Percentiles rank a stretch among this genome's conserved stretches.
phyloP scores from a whole-genome alignment of 2,888 invertebrate species.

The Drosophila parthenogenetica region DNA sequence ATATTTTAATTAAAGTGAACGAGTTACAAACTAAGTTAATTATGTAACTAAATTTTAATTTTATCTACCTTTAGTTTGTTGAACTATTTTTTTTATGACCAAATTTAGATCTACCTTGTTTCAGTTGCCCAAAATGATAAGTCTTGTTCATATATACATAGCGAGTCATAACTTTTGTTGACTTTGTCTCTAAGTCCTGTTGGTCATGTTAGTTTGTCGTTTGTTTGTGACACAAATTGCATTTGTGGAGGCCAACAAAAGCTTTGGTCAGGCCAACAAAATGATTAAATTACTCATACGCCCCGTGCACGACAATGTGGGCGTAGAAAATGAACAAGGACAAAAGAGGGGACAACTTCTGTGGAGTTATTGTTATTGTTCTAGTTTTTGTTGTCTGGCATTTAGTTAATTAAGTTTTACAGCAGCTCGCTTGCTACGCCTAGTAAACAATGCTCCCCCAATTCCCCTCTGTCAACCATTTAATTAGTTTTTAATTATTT shows the following conservation, averaged over 20 bases:
- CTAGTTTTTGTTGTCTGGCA: constrained; percentile 47
- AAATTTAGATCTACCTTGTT: constrained; percentile 7
- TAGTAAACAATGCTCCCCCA: constrained; percentile 14
- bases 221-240: constrained; percentile 72
- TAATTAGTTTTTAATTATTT: constrained; percentile 78
- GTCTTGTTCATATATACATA: neutral
- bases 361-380: constrained; percentile 60
- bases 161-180: constrained; percentile 54
- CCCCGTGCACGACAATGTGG: constrained; percentile 48
- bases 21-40: neutral
- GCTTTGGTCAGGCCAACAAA: constrained; percentile 64
- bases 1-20: neutral
- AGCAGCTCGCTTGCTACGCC: constrained; percentile 51
- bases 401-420: constrained; percentile 77
- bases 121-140: neutral
- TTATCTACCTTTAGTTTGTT: neutral
- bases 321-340: constrained; percentile 8
- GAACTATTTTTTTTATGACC: neutral
- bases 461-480: constrained; percentile 36
- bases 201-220: constrained; percentile 50
- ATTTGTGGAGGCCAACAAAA: constrained; percentile 74
- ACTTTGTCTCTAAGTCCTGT: constrained; percentile 55
- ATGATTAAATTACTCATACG: constrained; percentile 77
- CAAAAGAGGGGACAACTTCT: constrained; percentile 34
- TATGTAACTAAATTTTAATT: neutral